A percentile compares a stretch with the other conserved stretches of the same genome.
These are phyloP conservation scores for Coptotermes formosanus DNA, from an alignment of 1,140 invertebrate species.

Conservation along the genomic window DNA sequence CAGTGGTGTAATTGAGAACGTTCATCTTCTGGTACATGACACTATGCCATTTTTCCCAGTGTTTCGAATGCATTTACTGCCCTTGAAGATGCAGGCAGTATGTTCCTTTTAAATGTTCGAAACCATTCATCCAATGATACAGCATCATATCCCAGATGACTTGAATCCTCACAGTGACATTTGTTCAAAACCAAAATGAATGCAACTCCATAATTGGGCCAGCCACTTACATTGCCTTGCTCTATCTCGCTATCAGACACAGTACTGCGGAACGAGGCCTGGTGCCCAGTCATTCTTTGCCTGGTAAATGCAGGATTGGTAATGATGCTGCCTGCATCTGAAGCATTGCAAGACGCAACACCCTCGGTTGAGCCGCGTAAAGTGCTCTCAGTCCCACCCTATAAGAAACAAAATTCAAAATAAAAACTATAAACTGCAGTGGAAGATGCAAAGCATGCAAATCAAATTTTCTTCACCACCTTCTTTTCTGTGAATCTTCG, in stretches of 20 bases:
- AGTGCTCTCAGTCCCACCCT: constrained; percentile 60
- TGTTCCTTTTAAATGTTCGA: too few relatives aligned
- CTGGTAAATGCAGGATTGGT: constrained; percentile 69
- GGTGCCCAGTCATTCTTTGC: constrained; percentile 46
- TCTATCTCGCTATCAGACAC: constrained; percentile 93
- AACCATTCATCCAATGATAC: too few relatives aligned
- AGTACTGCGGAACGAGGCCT: constrained; percentile 75
- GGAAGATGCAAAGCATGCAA: neutral
- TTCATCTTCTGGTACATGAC: too few relatives aligned
- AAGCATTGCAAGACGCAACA: constrained; percentile 53
- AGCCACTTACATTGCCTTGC: constrained; percentile 75
- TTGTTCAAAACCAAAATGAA: too few relatives aligned
- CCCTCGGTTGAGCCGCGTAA: constrained; percentile 47
- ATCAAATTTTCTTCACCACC: neutral
- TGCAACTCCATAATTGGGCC: neutral
- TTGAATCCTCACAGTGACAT: too few relatives aligned
- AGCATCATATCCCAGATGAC: too few relatives aligned
- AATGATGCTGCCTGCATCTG: constrained; percentile 76
- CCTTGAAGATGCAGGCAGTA: too few relatives aligned
- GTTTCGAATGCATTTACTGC: too few relatives aligned
- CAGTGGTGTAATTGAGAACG: too few relatives aligned
- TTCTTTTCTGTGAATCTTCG: too few relatives aligned
- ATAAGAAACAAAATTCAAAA: constrained; percentile 38
- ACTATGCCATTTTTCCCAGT: too few relatives aligned
- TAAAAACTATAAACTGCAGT: constrained; percentile 9